Evolutionary conservation across 2,888 invertebrate genomes (phyloP).

Genomic region (Ptilodon capucinus): DNA sequence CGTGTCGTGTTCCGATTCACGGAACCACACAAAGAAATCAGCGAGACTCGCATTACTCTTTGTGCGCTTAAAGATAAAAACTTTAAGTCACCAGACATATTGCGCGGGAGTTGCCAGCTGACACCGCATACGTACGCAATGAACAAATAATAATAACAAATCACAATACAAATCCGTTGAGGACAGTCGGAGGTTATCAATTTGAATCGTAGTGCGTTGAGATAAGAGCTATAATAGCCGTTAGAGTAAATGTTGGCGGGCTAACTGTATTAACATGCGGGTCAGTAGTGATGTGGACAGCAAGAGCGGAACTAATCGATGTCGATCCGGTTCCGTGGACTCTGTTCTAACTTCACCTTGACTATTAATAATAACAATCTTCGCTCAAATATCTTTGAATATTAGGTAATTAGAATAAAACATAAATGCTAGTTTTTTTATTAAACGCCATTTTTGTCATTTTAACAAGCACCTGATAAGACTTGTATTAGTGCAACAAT

Average conservation of each 20-base stretch:
- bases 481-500: too few species aligned
- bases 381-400: too few species aligned
- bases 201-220: slow-evolving; percentile 31
- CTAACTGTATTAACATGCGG: slow-evolving; percentile 61
- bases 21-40: slow-evolving; percentile 30
- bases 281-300: slow-evolving; percentile 45
- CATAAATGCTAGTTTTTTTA: too few species aligned
- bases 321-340: slow-evolving; percentile 30
- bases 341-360: not conserved
- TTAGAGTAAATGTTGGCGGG: slow-evolving; percentile 37
- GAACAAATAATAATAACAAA: slow-evolving; percentile 52
- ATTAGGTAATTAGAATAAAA: too few species aligned
- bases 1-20: slow-evolving; percentile 11
- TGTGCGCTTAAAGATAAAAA: slow-evolving; percentile 18
- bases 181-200: slow-evolving; percentile 16
- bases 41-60: slow-evolving; percentile 6
- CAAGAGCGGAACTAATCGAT: slow-evolving; percentile 30
- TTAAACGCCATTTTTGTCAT: too few species aligned
- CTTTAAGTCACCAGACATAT: slow-evolving; percentile 20
- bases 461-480: too few species aligned
- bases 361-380: not conserved
- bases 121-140: slow-evolving; percentile 45
- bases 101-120: slow-evolving; percentile 56
- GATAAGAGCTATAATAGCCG: slow-evolving; percentile 36
- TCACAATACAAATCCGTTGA: slow-evolving; percentile 17